These are phyloP conservation scores for Hetaerina titia DNA, from an alignment of 2,888 invertebrate species.

Conservation along the genomic window DNA sequence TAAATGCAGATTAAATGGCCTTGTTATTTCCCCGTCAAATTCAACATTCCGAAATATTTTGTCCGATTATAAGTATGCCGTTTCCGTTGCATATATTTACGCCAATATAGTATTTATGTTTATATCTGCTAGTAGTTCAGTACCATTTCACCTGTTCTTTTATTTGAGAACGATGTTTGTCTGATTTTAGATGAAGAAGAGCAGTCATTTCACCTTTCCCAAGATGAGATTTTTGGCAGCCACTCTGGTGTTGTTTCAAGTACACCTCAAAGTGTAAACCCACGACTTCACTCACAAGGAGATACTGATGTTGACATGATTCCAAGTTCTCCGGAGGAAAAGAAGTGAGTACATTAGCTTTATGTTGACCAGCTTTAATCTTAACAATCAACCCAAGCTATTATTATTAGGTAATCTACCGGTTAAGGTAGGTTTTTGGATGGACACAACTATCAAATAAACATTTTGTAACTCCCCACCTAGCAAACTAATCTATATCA, in stretches of 20 bases:
- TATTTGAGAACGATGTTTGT: background rate
- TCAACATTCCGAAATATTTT: too few relatives aligned
- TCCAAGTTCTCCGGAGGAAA: slow-evolving; percentile 50
- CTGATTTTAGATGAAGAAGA: slow-evolving; percentile 23
- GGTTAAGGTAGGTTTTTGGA: too few relatives aligned
- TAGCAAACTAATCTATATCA: too few relatives aligned
- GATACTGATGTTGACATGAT: slow-evolving; percentile 26
- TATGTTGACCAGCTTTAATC: background rate
- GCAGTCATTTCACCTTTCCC: slow-evolving; percentile 47
- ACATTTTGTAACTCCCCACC: too few relatives aligned
- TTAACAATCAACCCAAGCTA: background rate
- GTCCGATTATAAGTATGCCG: too few relatives aligned
- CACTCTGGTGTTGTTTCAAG: slow-evolving; percentile 53
- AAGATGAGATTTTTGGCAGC: slow-evolving; percentile 55
- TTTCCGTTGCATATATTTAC: too few relatives aligned
- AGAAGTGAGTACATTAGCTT: background rate
- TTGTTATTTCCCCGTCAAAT: too few relatives aligned
- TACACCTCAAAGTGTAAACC: slow-evolving; percentile 46
- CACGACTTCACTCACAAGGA: background rate
- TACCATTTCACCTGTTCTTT: background rate
- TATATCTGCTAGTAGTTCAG: background rate
- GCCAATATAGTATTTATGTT: too few relatives aligned
- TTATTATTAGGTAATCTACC: too few relatives aligned
- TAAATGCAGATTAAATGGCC: too few relatives aligned
- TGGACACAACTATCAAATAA: too few relatives aligned